Base-by-base conservation (phyloP, 2,888 invertebrate species). In the Drosophila emarginata region DNA sequence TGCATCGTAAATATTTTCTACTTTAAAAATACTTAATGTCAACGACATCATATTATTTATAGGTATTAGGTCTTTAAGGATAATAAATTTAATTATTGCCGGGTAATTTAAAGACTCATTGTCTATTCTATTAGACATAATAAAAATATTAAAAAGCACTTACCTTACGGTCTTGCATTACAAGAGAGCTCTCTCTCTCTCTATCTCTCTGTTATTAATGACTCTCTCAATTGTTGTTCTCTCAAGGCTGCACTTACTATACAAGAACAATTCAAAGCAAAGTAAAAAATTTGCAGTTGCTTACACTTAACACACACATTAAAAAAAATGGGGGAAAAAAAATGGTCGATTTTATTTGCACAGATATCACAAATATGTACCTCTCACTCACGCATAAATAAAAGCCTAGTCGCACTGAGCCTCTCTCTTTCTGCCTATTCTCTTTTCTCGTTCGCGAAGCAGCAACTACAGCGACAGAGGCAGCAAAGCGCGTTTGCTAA, bases 231-330 rank as follows among this genome's bases (percentile, higher is more conserved):
- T n/a, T n/a, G n/a, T n/a, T n/a, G n/a, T n/a, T 9, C 4, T 37
- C 37, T 37, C 7, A 37, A 37, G 37, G n/a, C 7, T 37, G 12
- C 37, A n/a, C 37, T 37, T 7, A 37, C 12, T n/a, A n/a, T n/a
- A 37, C 37, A 9, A 32, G 4, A 37, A 3, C n/a, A 37, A 32
- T 11, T 32, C n/a, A 37, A 37, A 37, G n/a, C 37, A 37, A 40
- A 54, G 36, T 7, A 7, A 36, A 23, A 23, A 53, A 28, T 28
- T 26, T 26, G 32, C 32, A 28, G 1, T 32, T 11, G 32, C 32
- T 32, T 32, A 32, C 3, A 64, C 40, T 32, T 9, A n/a, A 64
- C n/a, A 40, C 12, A 50, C 28, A n/a, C n/a, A n/a, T n/a, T n/a
- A n/a, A n/a, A n/a, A n/a, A n/a, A n/a, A n/a, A n/a, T n/a, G n/a